Evolutionary conservation across 2,797 vertebrate genomes (phyloP), one percentile per base, ranked within the genome.

Genomic region (Spinus pinus): DNA sequence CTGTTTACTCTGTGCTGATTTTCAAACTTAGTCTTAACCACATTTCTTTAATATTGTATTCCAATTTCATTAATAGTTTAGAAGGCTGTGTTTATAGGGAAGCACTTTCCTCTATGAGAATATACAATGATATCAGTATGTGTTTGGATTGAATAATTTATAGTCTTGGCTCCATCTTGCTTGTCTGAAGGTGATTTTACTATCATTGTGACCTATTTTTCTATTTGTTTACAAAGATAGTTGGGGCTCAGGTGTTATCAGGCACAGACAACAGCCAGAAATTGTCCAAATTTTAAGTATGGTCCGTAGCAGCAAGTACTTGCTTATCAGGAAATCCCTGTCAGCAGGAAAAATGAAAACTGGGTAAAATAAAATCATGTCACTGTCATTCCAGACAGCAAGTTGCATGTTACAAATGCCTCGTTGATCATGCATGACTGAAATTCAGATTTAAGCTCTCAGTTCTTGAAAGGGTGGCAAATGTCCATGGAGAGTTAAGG

Each of bases 271-370:
- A 85, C 4, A 18, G 60, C 44, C 53, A 81, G 31, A 49, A 83
- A 15, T 11, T 61, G 81, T 66, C 54, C 82, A 42, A 41, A 58
- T 65, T 62, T 9, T 74, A 78, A 65, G 39, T 41, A 8, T 23
- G 66, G 57, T 70, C 33, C 80, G 1, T 50, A 85, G 61, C 67
- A 83, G 53, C 67, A 51, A 37, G 42, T 57, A 12, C 50, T 84
- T 30, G 6, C 37, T 94, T 93, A 87, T 80, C 94, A 71, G 81
- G 18, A 41, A 86, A 16, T 49, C 50, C 69, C 69, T 86, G 81
- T 81, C 89, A 91, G 66, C 9, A 25, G 89, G 42, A 92, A 58
- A 91, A 90, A 91, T 88, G 86, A 92, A 86, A 88, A 78, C 47
- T 30, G 24, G 7, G n/a, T 61, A 27, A 88, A 91, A 75, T 44